Conservation (phyloP, 2,797 vertebrate genomes). For the Orestias chungarensis region DNA sequence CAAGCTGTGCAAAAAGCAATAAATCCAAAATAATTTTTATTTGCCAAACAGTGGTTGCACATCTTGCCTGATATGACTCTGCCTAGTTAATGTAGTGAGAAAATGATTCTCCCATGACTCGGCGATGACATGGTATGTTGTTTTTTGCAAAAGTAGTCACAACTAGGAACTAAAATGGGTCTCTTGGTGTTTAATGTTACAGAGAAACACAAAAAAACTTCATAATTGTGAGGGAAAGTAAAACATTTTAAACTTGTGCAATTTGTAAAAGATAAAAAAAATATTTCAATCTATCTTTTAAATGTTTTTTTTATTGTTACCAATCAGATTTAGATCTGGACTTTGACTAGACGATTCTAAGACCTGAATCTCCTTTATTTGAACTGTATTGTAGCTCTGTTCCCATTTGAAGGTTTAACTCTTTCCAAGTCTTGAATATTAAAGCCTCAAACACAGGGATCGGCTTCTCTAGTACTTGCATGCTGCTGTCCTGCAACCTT, state of each 20-base stretch:
- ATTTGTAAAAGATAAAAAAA: no score
- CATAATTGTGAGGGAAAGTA: background rate
- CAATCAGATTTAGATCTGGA: background rate
- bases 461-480: no score
- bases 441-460: no score
- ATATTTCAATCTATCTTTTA: no score
- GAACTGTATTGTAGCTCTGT: background rate
- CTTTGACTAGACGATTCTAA: background rate
- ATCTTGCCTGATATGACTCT: constrained; percentile 42
- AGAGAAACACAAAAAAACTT: background rate
- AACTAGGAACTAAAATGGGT: background rate
- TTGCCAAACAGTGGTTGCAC: constrained; percentile 36
- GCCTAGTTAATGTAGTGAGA: constrained; percentile 25
- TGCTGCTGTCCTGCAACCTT: no score
- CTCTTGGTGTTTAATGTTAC: background rate
- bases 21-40: constrained; percentile 71
- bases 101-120: constrained; percentile 55
- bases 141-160: background rate
- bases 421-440: no score
- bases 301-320: background rate
- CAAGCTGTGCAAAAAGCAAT: constrained; percentile 68
- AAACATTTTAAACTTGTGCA: no score
- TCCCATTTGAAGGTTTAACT: no score
- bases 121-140: constrained; percentile 19
- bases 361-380: background rate